Base-by-base conservation (phyloP, 2,797 vertebrate species). In the Bryconaethiops microstoma region DNA sequence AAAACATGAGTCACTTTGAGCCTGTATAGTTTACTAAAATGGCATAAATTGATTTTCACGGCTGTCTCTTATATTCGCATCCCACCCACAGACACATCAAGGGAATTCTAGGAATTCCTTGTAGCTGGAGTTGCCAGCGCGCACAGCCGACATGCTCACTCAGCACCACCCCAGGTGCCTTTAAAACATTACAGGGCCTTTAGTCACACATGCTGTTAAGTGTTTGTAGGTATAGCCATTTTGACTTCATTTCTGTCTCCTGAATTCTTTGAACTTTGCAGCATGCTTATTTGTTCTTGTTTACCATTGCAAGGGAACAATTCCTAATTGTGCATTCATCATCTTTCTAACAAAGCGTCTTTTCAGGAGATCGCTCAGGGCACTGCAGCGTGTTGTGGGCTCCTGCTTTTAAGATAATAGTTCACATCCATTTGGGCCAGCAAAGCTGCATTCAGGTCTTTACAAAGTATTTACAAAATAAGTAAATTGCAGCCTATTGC, bases 51-150 rank as follows among this genome's bases (percentile, higher is more conserved):
- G 84, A 80, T 80, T 85, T 82, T 79, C 82, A 73, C 57, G 71
- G 74, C 65, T 80, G 40, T 76, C 79, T 77, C 72, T 79, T 35
- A 45, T 77, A 82, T 82, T 78, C 68, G 52, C 14, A 21, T 82
- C 79, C 84, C 82, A 78, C 79, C 55, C 83, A 82, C 82, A 77
- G 74, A 25, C 64, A 78, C 65, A 67, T 74, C 67, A 50, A 40
- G 76, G 62, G 79, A 81, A 79, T 77, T 77, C 42, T 50, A 68
- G 40, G 76, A 82, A 84, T 83, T 83, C 76, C 55, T 81, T 48
- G 14, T 40, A n/a, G 21, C 55, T 62, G 40, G 77, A 59, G 50
- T 64, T 68, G 73, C 59, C 72, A 73, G 71, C 74, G 8, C 55
- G 45, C 73, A 73, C 69, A 57, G 75, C 40, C 69, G 77, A 72